These are phyloP conservation scores for Zhengitettix transpicula DNA, from an alignment of 2,888 invertebrate genomes.

Conservation along the genomic window DNA sequence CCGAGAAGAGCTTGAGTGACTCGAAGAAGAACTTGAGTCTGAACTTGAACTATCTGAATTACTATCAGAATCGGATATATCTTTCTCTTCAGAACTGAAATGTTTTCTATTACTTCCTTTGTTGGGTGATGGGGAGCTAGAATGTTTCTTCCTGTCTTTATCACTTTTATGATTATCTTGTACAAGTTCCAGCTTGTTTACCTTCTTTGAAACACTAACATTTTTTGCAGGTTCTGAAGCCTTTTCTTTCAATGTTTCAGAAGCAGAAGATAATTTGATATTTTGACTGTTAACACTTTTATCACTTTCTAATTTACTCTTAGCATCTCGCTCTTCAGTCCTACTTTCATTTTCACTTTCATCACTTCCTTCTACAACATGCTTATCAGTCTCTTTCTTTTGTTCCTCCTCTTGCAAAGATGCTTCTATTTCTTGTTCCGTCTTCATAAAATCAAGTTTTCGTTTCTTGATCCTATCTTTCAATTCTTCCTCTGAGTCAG, in stretches of 20 bases:
- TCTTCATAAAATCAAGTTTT: conserved; percentile 51
- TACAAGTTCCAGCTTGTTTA: no score
- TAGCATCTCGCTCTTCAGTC: no score
- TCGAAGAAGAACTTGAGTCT: conserved; percentile 5
- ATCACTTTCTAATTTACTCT: no score
- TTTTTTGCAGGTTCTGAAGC: not conserved
- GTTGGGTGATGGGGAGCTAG: not conserved
- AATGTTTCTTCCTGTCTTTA: not conserved
- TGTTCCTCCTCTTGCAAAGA: conserved; percentile 31
- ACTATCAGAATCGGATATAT: conserved; percentile 10
- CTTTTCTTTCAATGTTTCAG: not conserved
- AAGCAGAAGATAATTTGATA: conserved; percentile 21
- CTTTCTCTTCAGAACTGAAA: conserved; percentile 10
- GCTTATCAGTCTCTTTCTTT: conserved; percentile 22
- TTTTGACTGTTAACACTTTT: conserved; percentile 20
- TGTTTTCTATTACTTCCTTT: conserved; percentile 4
- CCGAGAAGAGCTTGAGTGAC: conserved; percentile 6
- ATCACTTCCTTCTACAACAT: conserved; percentile 19
- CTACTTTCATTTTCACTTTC: conserved; percentile 21
- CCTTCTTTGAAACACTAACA: conserved; percentile 11
- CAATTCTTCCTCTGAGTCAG: conserved; percentile 54
- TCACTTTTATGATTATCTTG: not conserved
- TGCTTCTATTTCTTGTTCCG: conserved; percentile 61
- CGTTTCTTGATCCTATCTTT: conserved; percentile 47
- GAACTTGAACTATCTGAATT: conserved; percentile 9